Percentiles rank a stretch among this genome's conserved stretches.
These are phyloP conservation scores for Enteromius argenteus DNA, from an alignment of 2,797 vertebrate genomes.

Conservation along the genomic window DNA sequence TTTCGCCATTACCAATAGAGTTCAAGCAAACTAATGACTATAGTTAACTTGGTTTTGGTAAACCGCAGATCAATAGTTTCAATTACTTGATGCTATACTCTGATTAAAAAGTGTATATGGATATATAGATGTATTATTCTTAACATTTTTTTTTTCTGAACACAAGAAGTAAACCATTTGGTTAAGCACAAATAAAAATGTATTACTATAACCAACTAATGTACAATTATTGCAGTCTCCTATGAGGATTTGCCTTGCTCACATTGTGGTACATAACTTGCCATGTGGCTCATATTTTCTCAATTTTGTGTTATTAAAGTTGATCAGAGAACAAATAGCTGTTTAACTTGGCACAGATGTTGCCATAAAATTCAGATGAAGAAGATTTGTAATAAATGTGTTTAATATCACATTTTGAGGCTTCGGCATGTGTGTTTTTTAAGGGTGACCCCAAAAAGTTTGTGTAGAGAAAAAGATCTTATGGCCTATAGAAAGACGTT, in stretches of 20 bases:
- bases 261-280: not conserved
- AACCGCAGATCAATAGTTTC: too few species aligned
- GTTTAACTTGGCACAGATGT: not conserved
- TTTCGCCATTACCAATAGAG: too few species aligned
- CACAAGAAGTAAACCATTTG: not conserved
- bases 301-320: not conserved
- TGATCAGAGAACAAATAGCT: not conserved
- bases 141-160: not conserved
- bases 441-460: not conserved
- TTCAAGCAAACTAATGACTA: too few species aligned
- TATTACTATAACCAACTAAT: not conserved
- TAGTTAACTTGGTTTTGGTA: too few species aligned
- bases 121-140: too few species aligned
- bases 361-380: not conserved
- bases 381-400: not conserved
- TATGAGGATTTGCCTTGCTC: not conserved
- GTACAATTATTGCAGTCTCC: not conserved
- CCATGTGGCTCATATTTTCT: constrained; percentile 3
- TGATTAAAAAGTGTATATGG: too few species aligned
- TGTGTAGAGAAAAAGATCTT: not conserved
- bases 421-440: not conserved
- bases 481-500: not conserved
- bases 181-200: not conserved
- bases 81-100: too few species aligned
- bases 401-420: not conserved